Percentiles rank a stretch among this genome's conserved stretches.
Conservation (phyloP, 2,888 invertebrate genomes). For the Herminia tarsipennalis region DNA sequence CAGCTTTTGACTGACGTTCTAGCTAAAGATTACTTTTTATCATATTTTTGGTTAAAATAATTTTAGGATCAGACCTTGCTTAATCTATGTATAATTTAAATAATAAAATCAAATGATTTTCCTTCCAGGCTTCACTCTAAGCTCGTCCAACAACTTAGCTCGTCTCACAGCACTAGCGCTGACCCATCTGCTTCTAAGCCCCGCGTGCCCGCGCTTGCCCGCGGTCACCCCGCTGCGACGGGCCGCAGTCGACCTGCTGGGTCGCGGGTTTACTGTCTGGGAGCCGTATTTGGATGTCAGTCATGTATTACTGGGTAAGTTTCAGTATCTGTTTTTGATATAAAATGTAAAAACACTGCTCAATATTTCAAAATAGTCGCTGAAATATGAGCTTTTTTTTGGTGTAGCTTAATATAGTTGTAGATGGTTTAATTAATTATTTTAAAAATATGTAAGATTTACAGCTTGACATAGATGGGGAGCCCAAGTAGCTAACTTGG, state of each 20-base stretch:
- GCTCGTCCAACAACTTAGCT: constrained; percentile 92
- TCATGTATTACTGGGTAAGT: constrained; percentile 71
- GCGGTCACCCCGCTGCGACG: constrained; percentile 96
- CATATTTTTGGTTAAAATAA: no score
- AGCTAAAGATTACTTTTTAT: no score
- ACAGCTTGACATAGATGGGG: no score
- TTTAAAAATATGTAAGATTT: no score
- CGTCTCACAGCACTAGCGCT: constrained; percentile 97
- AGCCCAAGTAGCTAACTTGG: no score
- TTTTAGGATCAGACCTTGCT: no score
- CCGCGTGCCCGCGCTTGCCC: constrained; percentile 93
- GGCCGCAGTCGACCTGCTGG: constrained; percentile 98
- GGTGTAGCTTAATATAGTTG: no score
- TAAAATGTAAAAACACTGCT: no score
- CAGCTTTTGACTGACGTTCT: no score
- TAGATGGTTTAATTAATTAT: no score
- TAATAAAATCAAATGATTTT: neutral
- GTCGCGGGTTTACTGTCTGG: constrained; percentile 99
- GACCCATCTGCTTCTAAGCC: constrained; percentile 95
- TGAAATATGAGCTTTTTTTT: no score
- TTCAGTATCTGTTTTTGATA: neutral
- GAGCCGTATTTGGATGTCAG: constrained; percentile 92
- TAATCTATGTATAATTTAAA: neutral
- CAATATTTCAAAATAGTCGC: no score
- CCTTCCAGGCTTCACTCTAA: constrained; percentile 69